phyloP scores from a whole-genome alignment of 2,113 vertebrate genomes.

The Glareola pratincola region DNA sequence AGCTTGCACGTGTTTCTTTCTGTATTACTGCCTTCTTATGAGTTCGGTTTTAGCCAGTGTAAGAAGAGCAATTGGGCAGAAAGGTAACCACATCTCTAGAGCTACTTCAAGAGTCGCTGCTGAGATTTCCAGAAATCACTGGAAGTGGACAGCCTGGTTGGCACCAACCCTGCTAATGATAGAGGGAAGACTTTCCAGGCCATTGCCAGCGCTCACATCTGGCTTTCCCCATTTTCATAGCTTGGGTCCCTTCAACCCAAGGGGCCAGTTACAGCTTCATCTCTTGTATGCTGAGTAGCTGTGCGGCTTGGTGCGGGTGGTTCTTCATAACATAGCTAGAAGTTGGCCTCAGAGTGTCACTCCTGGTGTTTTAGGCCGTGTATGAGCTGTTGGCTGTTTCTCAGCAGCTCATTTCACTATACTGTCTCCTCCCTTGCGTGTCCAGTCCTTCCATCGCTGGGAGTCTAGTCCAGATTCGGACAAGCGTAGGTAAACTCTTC shows the following conservation, averaged over 20 bases:
- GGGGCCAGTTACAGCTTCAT: background rate
- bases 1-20: background rate
- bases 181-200: background rate
- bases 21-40: background rate
- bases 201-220: background rate
- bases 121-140: background rate
- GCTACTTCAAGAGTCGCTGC: background rate
- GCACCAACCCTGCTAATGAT: background rate
- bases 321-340: background rate
- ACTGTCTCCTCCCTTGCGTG: background rate
- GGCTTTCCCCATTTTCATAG: background rate
- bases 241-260: background rate
- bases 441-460: background rate
- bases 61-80: background rate
- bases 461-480: background rate
- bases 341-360: background rate
- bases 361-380: background rate
- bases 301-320: background rate
- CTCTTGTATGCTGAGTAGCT: background rate
- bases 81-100: background rate
- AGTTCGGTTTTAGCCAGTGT: background rate
- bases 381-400: background rate
- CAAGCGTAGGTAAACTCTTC: background rate
- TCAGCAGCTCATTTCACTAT: fast-evolving
- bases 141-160: background rate